Percentiles rank a stretch among this genome's conserved stretches.
phyloP scores from a whole-genome alignment of 2,113 vertebrate genomes.

The Brachyistius frenatus region DNA sequence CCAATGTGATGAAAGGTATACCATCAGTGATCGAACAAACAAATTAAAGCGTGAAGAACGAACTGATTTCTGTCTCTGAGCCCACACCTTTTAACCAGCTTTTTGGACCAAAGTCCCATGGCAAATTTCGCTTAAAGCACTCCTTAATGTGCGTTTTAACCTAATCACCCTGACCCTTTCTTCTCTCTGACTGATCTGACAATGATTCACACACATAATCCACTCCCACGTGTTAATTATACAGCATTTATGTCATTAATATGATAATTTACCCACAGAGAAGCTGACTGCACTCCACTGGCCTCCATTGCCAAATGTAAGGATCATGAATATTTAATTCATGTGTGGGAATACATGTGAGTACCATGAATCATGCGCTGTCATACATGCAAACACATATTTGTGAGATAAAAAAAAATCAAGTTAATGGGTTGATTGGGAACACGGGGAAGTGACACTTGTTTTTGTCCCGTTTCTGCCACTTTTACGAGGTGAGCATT shows the following conservation, averaged over 20 bases:
- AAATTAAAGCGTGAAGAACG: not conserved
- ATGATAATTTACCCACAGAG: constrained; percentile 74
- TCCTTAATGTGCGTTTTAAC: constrained; percentile 68
- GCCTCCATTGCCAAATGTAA: constrained; percentile 66
- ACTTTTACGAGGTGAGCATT: not conserved
- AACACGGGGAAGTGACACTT: not conserved
- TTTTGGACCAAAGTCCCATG: constrained; percentile 23
- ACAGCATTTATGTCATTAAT: constrained; percentile 81
- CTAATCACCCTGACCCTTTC: constrained; percentile 68
- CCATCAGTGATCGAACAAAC: not conserved
- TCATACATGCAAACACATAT: constrained; percentile 9
- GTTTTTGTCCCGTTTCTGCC: not conserved
- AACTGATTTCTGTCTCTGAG: not conserved
- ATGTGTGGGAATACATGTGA: constrained; percentile 42
- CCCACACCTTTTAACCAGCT: constrained; percentile 4
- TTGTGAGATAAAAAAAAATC: constrained; percentile 2
- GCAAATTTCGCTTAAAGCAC: constrained; percentile 48
- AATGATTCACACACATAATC: constrained; percentile 70
- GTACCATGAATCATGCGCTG: constrained; percentile 17
- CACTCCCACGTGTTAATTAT: constrained; percentile 80
- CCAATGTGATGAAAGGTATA: not conserved
- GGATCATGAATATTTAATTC: constrained; percentile 78
- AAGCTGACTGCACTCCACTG: constrained; percentile 58
- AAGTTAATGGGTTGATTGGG: constrained; percentile 5
- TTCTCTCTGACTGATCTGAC: constrained; percentile 68